Evolutionary conservation across 1,140 invertebrate genomes (phyloP).

Genomic region (Bombus superbus): DNA sequence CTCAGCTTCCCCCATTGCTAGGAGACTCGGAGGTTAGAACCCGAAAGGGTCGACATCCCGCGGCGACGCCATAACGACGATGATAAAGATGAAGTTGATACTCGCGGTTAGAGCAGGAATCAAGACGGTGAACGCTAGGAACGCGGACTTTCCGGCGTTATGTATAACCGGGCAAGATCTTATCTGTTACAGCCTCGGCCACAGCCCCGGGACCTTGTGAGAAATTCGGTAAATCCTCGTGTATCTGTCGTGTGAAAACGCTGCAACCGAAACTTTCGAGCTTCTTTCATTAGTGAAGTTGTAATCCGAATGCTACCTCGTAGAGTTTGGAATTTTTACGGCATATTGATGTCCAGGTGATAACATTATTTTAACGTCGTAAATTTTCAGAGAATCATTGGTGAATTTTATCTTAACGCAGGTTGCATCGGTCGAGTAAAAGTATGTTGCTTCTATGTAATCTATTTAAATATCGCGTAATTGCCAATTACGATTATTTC

Average conservation of each 20-base stretch:
- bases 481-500: no score
- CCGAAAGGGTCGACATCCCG: constrained; percentile 61
- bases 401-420: no score
- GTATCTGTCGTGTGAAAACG: constrained; percentile 16
- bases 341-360: background rate
- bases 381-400: background rate
- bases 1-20: background rate
- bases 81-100: constrained; percentile 70
- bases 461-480: no score
- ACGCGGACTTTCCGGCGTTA: constrained; percentile 63
- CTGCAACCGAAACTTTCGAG: background rate
- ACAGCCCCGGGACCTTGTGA: constrained; percentile 45
- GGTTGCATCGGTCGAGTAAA: no score
- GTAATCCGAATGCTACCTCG: background rate
- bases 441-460: no score
- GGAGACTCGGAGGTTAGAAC: constrained; percentile 47
- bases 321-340: background rate
- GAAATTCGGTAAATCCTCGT: constrained; percentile 58
- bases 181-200: constrained; percentile 54
- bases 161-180: constrained; percentile 65
- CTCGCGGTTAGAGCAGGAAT: constrained; percentile 38
- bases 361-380: background rate
- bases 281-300: background rate
- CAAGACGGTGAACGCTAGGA: constrained; percentile 38
- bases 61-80: constrained; percentile 59